Percentiles rank a stretch among this genome's conserved stretches.
Conservation (phyloP, 2,797 vertebrate species). For the Syngnathus acus region DNA sequence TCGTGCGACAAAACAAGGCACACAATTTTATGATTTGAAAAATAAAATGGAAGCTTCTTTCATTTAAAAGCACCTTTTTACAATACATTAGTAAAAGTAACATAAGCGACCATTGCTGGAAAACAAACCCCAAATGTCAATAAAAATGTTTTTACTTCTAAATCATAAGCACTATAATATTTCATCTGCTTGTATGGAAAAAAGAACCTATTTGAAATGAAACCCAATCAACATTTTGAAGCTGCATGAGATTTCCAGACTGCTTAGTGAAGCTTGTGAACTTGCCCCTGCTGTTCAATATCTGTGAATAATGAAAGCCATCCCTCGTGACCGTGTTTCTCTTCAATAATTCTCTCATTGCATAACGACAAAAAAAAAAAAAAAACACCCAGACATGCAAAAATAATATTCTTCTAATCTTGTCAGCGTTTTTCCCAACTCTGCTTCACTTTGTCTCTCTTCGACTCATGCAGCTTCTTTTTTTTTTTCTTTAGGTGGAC, state of each 20-base stretch:
- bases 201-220: slow-evolving; percentile 65
- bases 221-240: slow-evolving; percentile 53
- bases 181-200: slow-evolving; percentile 54
- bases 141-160: slow-evolving; percentile 32
- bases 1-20: background rate
- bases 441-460: slow-evolving; percentile 15
- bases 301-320: slow-evolving; percentile 68
- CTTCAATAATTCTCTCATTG: slow-evolving; percentile 40
- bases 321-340: slow-evolving; percentile 48
- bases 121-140: slow-evolving; percentile 16
- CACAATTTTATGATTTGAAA: background rate
- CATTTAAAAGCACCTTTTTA: background rate
- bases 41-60: background rate
- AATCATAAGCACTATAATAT: slow-evolving; percentile 12
- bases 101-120: background rate
- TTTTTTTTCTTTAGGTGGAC: slow-evolving; percentile 73
- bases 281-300: slow-evolving; percentile 60
- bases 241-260: slow-evolving; percentile 56
- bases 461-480: background rate
- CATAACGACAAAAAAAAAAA: slow-evolving; percentile 24
- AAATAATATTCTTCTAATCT: slow-evolving; percentile 27
- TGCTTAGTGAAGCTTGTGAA: slow-evolving; percentile 60
- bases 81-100: background rate
- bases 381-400: slow-evolving; percentile 9
- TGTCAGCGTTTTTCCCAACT: slow-evolving; percentile 11